Evolutionary conservation across 2,888 invertebrate genomes (phyloP), one percentile per base, ranked within the genome.

Genomic region (Branchellion lobata): DNA sequence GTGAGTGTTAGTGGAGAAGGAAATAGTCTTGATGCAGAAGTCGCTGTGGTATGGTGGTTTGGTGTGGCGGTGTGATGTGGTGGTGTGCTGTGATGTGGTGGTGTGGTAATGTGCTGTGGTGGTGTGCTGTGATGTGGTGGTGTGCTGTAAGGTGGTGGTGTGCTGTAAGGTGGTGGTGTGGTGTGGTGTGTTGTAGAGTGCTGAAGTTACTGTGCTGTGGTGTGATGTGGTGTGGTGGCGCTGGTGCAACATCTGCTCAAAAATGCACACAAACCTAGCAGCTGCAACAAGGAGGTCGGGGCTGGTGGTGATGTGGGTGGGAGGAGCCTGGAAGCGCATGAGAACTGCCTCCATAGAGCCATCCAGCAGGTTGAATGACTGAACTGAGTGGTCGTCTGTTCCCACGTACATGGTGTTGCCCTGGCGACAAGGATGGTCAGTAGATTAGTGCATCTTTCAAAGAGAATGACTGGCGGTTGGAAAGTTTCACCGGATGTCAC

Each of bases 311-410:
- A 96, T 91, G 85, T 94, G 93, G 81, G 93, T 94, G 69, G 93
- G 93, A n/a, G 93, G 92, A 53, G 94, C 93, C 51, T 93, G 93
- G 87, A 94, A 96, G 84, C 94, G 91, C 80, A 93, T 92, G 80
- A 95, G 90, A 80, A 94, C 92, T 0, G 94, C 94, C 90, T 94
- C 93, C 85, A 92, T 91, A 80, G 92, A 91, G 18, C 92, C 92
- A 61, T 87, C 86, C 0, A 94, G 93, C 85, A 92, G 92, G 8
- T 92, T 92, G 83, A 93, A 92, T 14, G 93, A 92, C 87, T 94
- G 93, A 0, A 96, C 92, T 1, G 91, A 91, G 88, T 95, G 93
- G 84, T 91, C 92, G 85, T 95, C 94, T 65, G 93, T 93, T 0
- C 93, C 93, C 14, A 94, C 93, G 88, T 92, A 92, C 53, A 96